Evolutionary conservation across 1,140 invertebrate genomes (phyloP).

Genomic region (Pinna nobilis): DNA sequence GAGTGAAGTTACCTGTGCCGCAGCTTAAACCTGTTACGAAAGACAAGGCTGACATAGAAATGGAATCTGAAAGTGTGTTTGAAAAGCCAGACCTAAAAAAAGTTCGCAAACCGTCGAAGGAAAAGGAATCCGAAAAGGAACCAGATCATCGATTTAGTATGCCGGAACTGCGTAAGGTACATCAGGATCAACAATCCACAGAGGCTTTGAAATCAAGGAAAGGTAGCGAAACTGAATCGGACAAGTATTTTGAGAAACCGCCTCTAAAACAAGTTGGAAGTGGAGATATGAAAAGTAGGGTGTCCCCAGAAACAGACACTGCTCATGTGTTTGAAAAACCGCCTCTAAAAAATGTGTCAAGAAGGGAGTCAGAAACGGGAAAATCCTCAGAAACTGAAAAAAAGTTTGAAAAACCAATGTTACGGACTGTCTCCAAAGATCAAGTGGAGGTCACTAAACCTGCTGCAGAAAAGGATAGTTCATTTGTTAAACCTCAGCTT

Average conservation of each 20-base stretch:
- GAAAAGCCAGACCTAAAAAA: constrained; percentile 27
- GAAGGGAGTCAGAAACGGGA: background rate
- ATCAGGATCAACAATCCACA: too few species aligned
- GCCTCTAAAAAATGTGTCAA: constrained; percentile 22
- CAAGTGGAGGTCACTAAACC: constrained; percentile 1
- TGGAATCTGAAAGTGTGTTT: constrained; percentile 1
- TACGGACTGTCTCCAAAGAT: constrained; percentile 29
- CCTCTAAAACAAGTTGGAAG: background rate
- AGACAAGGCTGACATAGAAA: background rate
- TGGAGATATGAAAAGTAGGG: background rate
- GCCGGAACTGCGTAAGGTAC: too few species aligned
- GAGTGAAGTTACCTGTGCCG: constrained; percentile 39
- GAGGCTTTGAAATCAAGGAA: constrained; percentile 7
- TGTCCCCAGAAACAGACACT: background rate
- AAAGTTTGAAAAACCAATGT: constrained; percentile 28
- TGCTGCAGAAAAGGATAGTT: constrained; percentile 17
- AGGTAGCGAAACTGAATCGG: background rate
- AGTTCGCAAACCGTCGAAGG: constrained; percentile 7
- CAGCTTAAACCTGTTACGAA: background rate
- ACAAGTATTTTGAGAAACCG: constrained; percentile 8
- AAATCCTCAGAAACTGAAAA: constrained; percentile 27
- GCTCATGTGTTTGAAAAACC: constrained; percentile 26
- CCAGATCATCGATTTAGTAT: constrained; percentile 2
- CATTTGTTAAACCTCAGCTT: constrained; percentile 31
- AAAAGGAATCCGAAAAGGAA: background rate